These are phyloP conservation scores for Salvelinus fontinalis DNA, from an alignment of 2,113 vertebrate species.

Conservation along the genomic window DNA sequence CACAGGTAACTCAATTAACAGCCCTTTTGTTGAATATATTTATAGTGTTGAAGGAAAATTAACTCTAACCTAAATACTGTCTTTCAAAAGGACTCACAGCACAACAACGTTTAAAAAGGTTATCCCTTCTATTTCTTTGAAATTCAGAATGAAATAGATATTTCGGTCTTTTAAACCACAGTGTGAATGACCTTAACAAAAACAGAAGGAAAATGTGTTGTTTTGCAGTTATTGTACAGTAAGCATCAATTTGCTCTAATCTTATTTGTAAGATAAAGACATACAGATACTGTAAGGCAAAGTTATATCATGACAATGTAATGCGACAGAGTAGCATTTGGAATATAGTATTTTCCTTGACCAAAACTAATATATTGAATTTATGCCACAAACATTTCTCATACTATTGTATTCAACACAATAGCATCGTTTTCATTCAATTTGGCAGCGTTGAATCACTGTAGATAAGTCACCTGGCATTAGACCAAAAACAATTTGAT, in stretches of 20 bases:
- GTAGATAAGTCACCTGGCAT: not conserved
- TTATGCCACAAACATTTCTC: not conserved
- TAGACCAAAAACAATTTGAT: not conserved
- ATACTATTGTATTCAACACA: not conserved
- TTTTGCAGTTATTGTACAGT: not conserved
- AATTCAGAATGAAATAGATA: not conserved
- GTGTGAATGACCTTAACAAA: not conserved
- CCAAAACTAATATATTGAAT: too few relatives aligned
- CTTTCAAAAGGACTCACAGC: conserved; percentile 31
- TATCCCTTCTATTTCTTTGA: not conserved
- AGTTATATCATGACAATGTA: too few relatives aligned
- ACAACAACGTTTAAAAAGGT: conserved; percentile 76
- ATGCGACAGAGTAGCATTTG: too few relatives aligned
- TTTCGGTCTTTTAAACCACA: not conserved
- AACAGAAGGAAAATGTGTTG: not conserved
- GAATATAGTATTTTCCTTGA: too few relatives aligned
- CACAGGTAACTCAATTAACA: conserved; percentile 17
- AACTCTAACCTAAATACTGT: too few relatives aligned
- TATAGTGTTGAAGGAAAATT: conserved; percentile 37
- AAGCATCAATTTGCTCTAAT: too few relatives aligned
- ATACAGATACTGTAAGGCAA: not conserved
- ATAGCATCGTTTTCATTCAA: not conserved
- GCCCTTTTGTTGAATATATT: conserved; percentile 28
- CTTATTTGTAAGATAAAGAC: not conserved
- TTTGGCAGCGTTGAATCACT: not conserved